phyloP scores from a whole-genome alignment of 2,113 vertebrate genomes.

The Sorex fumeus region DNA sequence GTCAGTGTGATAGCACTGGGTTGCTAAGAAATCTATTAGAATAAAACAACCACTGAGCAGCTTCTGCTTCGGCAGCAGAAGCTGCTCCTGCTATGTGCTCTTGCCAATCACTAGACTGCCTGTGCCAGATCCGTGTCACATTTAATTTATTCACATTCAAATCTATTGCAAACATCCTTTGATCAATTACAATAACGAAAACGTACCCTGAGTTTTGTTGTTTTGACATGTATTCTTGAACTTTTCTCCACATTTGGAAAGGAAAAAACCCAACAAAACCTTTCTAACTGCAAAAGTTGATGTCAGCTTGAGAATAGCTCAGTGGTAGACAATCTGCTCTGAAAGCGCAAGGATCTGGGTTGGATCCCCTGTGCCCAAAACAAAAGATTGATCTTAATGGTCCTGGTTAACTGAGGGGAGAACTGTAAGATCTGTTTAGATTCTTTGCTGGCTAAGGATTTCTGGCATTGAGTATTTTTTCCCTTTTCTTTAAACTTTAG shows the following conservation, averaged over 20 bases:
- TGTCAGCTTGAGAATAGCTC: too few relatives aligned
- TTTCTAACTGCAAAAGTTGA: slow-evolving; percentile 72
- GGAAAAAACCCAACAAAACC: slow-evolving; percentile 23
- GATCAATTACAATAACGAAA: slow-evolving; percentile 82
- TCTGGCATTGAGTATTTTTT: slow-evolving; percentile 75
- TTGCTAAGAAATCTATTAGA: slow-evolving; percentile 76
- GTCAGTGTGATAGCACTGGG: slow-evolving; percentile 40
- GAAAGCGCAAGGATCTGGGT: too few relatives aligned
- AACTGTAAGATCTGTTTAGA: slow-evolving; percentile 74
- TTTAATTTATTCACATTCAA: slow-evolving; percentile 83
- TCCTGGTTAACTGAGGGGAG: slow-evolving; percentile 71
- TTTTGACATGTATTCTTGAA: slow-evolving; percentile 75
- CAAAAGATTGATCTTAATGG: slow-evolving; percentile 68
- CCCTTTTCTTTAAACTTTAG: slow-evolving; percentile 78
- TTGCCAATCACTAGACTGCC: slow-evolving; percentile 61
- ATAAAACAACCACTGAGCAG: slow-evolving; percentile 65
- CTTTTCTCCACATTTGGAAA: slow-evolving; percentile 52
- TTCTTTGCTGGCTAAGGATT: slow-evolving; percentile 66
- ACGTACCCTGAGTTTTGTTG: slow-evolving; percentile 67
- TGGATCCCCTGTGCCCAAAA: too few relatives aligned
- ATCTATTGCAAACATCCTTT: slow-evolving; percentile 83
- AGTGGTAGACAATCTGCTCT: too few relatives aligned
- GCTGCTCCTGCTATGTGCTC: slow-evolving; percentile 49
- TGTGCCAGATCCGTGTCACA: slow-evolving; percentile 84
- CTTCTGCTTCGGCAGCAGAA: slow-evolving; percentile 69